phyloP scores from a whole-genome alignment of 2,113 vertebrate species.

The Pachycephala philippinensis region DNA sequence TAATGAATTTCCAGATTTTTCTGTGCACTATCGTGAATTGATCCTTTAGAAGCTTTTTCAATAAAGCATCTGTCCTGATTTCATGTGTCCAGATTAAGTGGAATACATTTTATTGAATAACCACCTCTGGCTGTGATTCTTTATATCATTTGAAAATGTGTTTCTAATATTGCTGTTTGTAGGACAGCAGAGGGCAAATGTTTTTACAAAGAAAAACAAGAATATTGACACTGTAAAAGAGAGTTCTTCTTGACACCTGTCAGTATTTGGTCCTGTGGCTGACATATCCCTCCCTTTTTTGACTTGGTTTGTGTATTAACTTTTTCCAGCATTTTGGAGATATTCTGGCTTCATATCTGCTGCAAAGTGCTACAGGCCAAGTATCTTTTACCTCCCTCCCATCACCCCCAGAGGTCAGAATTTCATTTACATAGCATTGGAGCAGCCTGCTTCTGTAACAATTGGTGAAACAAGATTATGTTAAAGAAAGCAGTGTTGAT shows the following conservation, averaged over 20 bases:
- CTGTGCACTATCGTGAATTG: not conserved
- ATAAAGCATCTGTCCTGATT: not conserved
- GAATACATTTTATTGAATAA: not conserved
- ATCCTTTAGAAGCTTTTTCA: not conserved
- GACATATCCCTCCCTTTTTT: not conserved
- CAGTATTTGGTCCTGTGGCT: not conserved
- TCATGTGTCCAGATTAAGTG: not conserved
- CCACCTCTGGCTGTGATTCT: not conserved
- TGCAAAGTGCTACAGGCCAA: not conserved
- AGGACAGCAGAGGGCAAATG: not conserved
- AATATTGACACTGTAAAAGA: not conserved
- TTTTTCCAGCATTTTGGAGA: not conserved
- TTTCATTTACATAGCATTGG: not conserved
- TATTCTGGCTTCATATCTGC: not conserved
- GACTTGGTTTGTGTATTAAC: not conserved
- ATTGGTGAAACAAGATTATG: not conserved
- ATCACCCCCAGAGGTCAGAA: not conserved
- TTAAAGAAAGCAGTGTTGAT: slow-evolving; percentile 6
- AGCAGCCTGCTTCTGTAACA: not conserved
- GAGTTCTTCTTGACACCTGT: not conserved
- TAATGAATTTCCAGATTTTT: not conserved
- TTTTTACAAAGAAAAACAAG: not conserved
- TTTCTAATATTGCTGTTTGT: slow-evolving; percentile 1
- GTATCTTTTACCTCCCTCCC: not conserved
- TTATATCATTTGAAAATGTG: not conserved